These are phyloP conservation scores for Phacellophora camtschatica DNA, from an alignment of 30 jellyfish, hydroid and myxozoan species.

Conservation along the genomic window DNA sequence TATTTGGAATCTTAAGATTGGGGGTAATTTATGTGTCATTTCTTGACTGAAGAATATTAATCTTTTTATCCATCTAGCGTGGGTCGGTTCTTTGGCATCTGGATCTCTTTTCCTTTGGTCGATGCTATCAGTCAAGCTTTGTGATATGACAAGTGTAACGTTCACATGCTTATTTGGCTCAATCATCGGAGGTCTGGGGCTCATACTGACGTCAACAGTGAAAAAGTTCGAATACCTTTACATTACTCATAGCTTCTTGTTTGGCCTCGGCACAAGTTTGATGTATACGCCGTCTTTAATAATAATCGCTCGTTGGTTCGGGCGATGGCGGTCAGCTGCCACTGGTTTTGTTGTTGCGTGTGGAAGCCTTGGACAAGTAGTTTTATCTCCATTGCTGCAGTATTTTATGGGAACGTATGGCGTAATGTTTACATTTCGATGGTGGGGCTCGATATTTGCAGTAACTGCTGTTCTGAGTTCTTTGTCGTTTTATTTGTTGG, in stretches of 20 bases:
- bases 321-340: conserved; percentile 61
- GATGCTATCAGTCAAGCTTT: conserved; percentile 66
- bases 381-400: conserved; percentile 76
- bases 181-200: conserved; percentile 77
- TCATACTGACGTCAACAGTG: conserved; percentile 72
- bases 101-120: conserved; percentile 87
- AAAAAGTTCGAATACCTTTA: conserved; percentile 48
- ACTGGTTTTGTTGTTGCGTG: conserved; percentile 92
- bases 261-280: conserved; percentile 94
- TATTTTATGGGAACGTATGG: conserved; percentile 56
- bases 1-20: not conserved
- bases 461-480: conserved; percentile 65
- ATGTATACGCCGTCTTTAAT: conserved; percentile 93
- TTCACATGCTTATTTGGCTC: conserved; percentile 84
- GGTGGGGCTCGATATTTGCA: conserved; percentile 67
- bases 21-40: not conserved
- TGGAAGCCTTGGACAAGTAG: conserved; percentile 92
- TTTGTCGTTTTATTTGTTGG: conserved; percentile 55
- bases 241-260: conserved; percentile 83
- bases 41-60: not conserved
- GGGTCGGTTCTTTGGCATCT: conserved; percentile 95
- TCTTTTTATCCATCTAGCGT: conserved; percentile 62
- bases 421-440: conserved; percentile 55
- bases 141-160: conserved; percentile 79
- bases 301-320: conserved; percentile 80